These are phyloP conservation scores for Metopia argyrocephala DNA, from an alignment of 2,888 invertebrate genomes.

Conservation along the genomic window DNA sequence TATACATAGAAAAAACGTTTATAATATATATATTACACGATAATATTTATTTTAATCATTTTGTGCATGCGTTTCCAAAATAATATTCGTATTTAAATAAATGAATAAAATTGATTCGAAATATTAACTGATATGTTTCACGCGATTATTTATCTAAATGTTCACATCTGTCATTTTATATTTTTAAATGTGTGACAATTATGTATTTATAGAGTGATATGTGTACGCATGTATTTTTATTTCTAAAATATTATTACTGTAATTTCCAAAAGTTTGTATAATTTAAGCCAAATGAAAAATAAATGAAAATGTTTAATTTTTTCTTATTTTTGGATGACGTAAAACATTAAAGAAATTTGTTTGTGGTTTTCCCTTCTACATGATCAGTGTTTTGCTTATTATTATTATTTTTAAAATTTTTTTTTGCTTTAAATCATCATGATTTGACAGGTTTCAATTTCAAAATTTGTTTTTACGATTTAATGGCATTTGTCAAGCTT, in stretches of 20 bases:
- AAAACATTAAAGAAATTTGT: slow-evolving; percentile 1
- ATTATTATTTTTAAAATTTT: no score
- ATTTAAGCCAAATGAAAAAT: slow-evolving; percentile 24
- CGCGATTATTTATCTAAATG: background rate
- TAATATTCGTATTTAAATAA: no score
- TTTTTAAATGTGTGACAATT: slow-evolving; percentile 8
- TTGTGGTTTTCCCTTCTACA: slow-evolving; percentile 7
- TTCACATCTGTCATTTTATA: background rate
- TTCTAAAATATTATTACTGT: slow-evolving; percentile 2
- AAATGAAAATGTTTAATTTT: background rate
- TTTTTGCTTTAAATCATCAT: slow-evolving; percentile 47
- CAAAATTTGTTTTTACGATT: slow-evolving; percentile 56
- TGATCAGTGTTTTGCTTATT: background rate
- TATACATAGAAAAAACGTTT: no score
- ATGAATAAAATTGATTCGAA: no score
- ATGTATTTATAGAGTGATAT: background rate
- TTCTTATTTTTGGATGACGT: slow-evolving; percentile 9
- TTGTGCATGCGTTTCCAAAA: no score
- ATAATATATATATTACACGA: no score
- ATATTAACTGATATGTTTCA: background rate
- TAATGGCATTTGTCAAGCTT: slow-evolving; percentile 62
- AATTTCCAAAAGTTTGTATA: slow-evolving; percentile 1
- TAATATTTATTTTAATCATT: no score
- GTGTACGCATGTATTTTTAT: slow-evolving; percentile 2
- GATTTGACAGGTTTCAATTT: slow-evolving; percentile 59